Conservation (phyloP, 2,888 invertebrate genomes). For the Aplocera efformata region DNA sequence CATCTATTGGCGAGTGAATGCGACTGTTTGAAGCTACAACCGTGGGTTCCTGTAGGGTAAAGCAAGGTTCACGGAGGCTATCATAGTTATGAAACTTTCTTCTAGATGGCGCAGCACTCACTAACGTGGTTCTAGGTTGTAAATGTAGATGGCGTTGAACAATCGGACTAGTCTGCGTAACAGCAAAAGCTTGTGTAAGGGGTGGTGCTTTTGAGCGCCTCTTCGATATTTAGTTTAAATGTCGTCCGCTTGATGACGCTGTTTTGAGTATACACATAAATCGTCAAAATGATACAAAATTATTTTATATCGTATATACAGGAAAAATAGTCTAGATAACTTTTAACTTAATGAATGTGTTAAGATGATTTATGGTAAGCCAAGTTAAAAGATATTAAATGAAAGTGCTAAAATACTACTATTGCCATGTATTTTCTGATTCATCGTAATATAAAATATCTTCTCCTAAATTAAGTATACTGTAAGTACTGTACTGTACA, state of each 20-base stretch:
- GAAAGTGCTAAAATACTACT: too few relatives aligned
- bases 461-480: too few relatives aligned
- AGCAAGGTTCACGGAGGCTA: slow-evolving; percentile 2
- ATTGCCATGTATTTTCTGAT: too few relatives aligned
- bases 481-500: too few relatives aligned
- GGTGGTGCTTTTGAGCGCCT: not conserved
- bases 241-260: slow-evolving; percentile 44
- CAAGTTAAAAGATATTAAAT: too few relatives aligned
- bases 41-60: slow-evolving; percentile 32
- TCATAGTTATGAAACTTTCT: slow-evolving; percentile 4
- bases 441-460: too few relatives aligned
- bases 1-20: slow-evolving; percentile 46
- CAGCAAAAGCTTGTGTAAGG: not conserved
- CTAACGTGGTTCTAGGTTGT: not conserved
- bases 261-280: too few relatives aligned
- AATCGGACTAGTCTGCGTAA: not conserved
- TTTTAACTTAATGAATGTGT: too few relatives aligned
- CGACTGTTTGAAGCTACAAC: slow-evolving; percentile 13
- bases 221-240: slow-evolving; percentile 28
- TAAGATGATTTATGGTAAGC: too few relatives aligned
- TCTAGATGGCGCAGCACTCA: slow-evolving; percentile 23
- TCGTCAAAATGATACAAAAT: not conserved
- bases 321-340: too few relatives aligned
- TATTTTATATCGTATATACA: not conserved
- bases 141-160: slow-evolving; percentile 14